Percentiles rank a stretch among this genome's conserved stretches.
phyloP scores from a whole-genome alignment of 2,888 invertebrate species.

The Drosophila cognata region DNA sequence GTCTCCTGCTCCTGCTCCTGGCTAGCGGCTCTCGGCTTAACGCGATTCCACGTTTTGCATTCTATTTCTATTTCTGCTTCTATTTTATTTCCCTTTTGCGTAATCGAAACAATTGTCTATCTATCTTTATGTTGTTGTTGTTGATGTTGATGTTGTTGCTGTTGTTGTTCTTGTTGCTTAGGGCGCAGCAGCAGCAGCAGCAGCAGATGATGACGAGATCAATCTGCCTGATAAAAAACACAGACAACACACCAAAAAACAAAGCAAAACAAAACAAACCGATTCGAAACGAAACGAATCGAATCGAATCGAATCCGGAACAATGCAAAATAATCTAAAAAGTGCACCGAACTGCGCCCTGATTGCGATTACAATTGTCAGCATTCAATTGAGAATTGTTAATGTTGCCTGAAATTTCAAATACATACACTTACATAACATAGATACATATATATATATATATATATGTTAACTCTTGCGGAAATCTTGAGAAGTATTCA shows the following conservation, averaged over 20 bases:
- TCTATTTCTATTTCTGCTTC: constrained; percentile 14
- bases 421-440: not conserved
- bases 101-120: constrained; percentile 73
- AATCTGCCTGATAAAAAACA: constrained; percentile 45
- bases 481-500: not conserved
- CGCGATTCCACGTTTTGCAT: constrained; percentile 56
- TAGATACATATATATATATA: not conserved
- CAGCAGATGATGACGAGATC: constrained; percentile 39
- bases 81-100: constrained; percentile 41
- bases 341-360: constrained; percentile 54
- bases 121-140: not conserved
- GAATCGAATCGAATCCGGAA: constrained; percentile 34
- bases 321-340: constrained; percentile 39
- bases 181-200: constrained; percentile 37
- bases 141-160: not conserved
- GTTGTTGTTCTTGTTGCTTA: constrained; percentile 14
- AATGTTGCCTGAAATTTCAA: not conserved
- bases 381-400: not conserved
- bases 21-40: constrained; percentile 35
- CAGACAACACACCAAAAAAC: constrained; percentile 5
- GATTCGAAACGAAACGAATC: constrained; percentile 19
- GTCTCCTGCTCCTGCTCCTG: not conserved
- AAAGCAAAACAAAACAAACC: constrained; percentile 22
- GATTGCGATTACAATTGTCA: constrained; percentile 25
- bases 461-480: not conserved